These are phyloP conservation scores for Leucopsar rothschildi DNA, from an alignment of 2,113 vertebrate species.

Conservation along the genomic window DNA sequence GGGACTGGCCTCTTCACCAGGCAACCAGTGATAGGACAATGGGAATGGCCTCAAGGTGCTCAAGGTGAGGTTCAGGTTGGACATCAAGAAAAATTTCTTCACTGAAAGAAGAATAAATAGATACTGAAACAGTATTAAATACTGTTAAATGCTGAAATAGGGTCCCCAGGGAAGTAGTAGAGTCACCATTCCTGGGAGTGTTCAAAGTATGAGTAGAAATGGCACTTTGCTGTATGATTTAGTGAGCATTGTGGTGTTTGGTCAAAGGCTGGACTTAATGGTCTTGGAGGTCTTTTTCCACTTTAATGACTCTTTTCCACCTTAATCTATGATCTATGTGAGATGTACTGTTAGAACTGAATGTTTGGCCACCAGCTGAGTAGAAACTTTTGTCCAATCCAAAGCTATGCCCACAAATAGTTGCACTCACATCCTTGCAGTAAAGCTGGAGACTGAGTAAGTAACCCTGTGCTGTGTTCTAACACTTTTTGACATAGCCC, in stretches of 20 bases:
- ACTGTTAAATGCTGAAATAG: not conserved
- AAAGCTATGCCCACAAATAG: not conserved
- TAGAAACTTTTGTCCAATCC: not conserved
- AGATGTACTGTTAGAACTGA: not conserved
- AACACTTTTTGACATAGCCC: not conserved
- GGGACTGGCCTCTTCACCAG: not conserved
- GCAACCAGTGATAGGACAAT: accelerated
- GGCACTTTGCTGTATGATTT: not conserved
- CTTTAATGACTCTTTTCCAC: not conserved
- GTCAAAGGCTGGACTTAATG: not conserved
- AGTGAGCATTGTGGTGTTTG: not conserved
- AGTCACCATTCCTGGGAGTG: not conserved
- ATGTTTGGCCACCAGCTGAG: not conserved
- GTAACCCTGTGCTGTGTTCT: not conserved
- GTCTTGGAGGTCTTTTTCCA: not conserved
- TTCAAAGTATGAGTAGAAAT: not conserved
- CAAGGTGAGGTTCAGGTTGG: not conserved
- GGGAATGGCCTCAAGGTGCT: not conserved
- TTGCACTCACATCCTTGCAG: not conserved
- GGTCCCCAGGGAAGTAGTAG: not conserved
- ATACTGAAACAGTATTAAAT: no score
- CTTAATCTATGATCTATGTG: not conserved
- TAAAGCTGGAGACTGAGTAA: not conserved
- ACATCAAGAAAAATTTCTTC: not conserved
- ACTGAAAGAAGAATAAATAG: not conserved